A percentile compares a stretch with the other conserved stretches of the same genome.
Evolutionary conservation across 1,140 invertebrate genomes (phyloP).

Genomic region (Pachypsylla venusta): DNA sequence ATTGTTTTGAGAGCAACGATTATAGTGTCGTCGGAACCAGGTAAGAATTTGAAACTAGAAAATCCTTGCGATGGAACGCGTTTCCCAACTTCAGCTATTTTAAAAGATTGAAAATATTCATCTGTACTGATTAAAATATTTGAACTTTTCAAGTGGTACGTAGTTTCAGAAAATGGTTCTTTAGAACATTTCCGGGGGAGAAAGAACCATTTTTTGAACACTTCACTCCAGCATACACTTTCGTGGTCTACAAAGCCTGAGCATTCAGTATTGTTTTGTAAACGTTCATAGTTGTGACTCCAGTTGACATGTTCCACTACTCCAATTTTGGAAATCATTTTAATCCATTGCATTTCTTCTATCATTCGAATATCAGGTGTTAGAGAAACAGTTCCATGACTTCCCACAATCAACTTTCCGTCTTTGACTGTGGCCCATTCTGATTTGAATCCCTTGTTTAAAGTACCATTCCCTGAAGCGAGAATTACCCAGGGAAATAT

Average conservation of each 20-base stretch:
- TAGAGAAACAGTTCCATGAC: slow-evolving; percentile 48
- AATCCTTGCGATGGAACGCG: slow-evolving; percentile 71
- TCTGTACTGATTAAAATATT: slow-evolving; percentile 77
- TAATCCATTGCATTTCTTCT: slow-evolving; percentile 63
- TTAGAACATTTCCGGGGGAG: slow-evolving; percentile 79
- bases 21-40: slow-evolving; percentile 67
- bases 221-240: slow-evolving; percentile 73
- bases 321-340: slow-evolving; percentile 62
- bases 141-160: slow-evolving; percentile 79
- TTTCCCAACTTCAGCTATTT: slow-evolving; percentile 44
- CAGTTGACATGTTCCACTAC: slow-evolving; percentile 56
- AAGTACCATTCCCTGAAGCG: slow-evolving; percentile 76
- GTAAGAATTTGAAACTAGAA: slow-evolving; percentile 96
- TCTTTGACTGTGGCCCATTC: slow-evolving; percentile 94
- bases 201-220: slow-evolving; percentile 81
- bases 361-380: background rate
- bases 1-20: slow-evolving; percentile 91
- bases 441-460: slow-evolving; percentile 68
- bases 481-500: slow-evolving; percentile 81
- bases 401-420: slow-evolving; percentile 73
- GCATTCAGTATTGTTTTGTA: slow-evolving; percentile 32
- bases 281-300: slow-evolving; percentile 44
- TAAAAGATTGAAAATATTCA: slow-evolving; percentile 57
- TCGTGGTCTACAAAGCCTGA: slow-evolving; percentile 94
- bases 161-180: slow-evolving; percentile 75